A percentile compares a stretch with the other conserved stretches of the same genome.
phyloP scores from a whole-genome alignment of 2,113 vertebrate species.

The Tenrec ecaudatus region DNA sequence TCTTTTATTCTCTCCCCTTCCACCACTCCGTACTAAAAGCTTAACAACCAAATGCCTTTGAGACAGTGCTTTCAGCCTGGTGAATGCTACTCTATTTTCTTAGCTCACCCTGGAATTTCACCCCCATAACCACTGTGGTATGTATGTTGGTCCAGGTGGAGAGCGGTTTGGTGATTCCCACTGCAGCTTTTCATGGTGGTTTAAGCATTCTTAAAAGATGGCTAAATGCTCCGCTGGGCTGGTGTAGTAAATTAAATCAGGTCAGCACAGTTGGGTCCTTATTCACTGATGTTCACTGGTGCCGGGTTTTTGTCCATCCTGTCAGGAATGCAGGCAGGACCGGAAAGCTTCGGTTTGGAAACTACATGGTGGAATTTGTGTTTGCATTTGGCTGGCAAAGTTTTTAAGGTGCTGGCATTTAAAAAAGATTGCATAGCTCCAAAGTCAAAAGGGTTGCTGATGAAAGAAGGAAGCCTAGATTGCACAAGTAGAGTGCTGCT shows the following conservation, averaged over 20 bases:
- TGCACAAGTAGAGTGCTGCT: constrained; percentile 57
- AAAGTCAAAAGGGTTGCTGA: constrained; percentile 69
- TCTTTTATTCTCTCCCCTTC: constrained; percentile 76
- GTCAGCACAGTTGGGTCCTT: constrained; percentile 70
- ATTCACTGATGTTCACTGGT: constrained; percentile 64
- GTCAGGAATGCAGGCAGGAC: constrained; percentile 60
- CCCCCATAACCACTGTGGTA: constrained; percentile 70
- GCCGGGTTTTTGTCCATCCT: constrained; percentile 69
- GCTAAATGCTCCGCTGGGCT: constrained; percentile 75
- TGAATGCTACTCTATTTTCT: constrained; percentile 63
- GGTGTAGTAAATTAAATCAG: constrained; percentile 76
- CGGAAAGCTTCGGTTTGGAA: constrained; percentile 57
- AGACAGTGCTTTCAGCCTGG: constrained; percentile 41
- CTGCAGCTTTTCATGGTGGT: constrained; percentile 76
- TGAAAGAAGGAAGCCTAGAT: constrained; percentile 78
- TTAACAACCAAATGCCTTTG: constrained; percentile 67
- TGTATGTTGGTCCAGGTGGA: constrained; percentile 73
- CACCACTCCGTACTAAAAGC: constrained; percentile 62
- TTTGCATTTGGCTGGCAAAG: constrained; percentile 56
- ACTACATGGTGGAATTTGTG: constrained; percentile 66
- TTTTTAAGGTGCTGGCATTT: constrained; percentile 66
- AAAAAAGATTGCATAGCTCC: constrained; percentile 72
- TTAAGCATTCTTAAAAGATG: constrained; percentile 79
- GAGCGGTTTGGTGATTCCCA: constrained; percentile 76
- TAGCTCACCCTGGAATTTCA: constrained; percentile 60